Evolutionary conservation across 2,888 invertebrate genomes (phyloP), one percentile per base, ranked within the genome.

Genomic region (Apodemia zela): DNA sequence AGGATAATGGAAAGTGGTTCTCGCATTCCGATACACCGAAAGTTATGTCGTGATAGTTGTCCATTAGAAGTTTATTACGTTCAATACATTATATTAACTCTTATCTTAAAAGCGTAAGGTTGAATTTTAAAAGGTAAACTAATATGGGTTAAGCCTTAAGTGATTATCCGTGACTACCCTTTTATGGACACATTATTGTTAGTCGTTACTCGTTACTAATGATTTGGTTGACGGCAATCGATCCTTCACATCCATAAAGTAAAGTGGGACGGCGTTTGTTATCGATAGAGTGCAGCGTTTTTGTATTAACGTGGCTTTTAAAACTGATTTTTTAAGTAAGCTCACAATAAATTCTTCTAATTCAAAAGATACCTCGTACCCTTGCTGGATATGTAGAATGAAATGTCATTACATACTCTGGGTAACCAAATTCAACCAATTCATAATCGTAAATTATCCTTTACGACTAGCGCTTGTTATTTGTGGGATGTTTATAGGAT

Each of bases 1-100:
- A 73, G 72, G 75, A 77, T 76, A 76, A 75, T 69, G 72, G 75
- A 80, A 79, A 79, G 79, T 80, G 74, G 69, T 75, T 67, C 69
- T 69, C 63, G 71, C 78, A 80, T 80, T 78, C 78, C 76, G 67
- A 64, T 68, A 61, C 66, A 63, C 71, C 73, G 69, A 71, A 69
- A 71, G 67, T 66, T 58, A 66, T 65, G 66, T 68, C 68, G 66
- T 67, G 71, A 72, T 72, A 71, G 68, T 61, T 63, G 70, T 63
- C 73, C 67, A 69, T 71, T 68, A 72, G 75, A 70, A 64, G 66
- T 60, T 18, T 35, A 64, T 65, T 11, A 54, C n/a, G 15, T 38
- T 38, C 61, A 59, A n/a, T 60, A 61, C n/a, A 67, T 62, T 66
- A 62, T 62, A 61, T 17, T 35, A 2, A 35, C 5, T 59, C 18